Conservation (phyloP, 2,797 vertebrate species). For the Heteromormyrus szaboi region DNA sequence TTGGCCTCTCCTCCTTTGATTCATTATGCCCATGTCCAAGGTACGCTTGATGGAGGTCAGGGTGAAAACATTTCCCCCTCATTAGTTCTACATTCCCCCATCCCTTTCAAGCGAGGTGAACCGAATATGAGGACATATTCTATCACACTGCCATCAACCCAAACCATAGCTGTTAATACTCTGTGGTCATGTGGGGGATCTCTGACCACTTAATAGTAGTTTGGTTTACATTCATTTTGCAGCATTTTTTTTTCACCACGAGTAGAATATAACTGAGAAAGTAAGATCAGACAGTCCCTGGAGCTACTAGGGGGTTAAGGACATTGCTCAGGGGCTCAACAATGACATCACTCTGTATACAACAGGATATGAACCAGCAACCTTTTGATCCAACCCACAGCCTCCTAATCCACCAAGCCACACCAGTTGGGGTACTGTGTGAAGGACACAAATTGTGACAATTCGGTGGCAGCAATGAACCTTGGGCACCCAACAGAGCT, state of each 20-base stretch:
- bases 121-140: background rate
- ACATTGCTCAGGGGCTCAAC: background rate
- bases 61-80: background rate
- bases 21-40: background rate
- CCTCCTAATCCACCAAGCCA: background rate
- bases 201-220: background rate
- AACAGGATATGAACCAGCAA: background rate
- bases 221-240: background rate
- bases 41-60: background rate
- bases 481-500: background rate
- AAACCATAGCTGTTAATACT: background rate
- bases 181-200: background rate
- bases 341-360: background rate
- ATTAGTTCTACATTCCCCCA: background rate
- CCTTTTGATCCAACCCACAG: background rate
- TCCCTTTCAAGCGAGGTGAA: background rate
- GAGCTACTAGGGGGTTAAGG: background rate
- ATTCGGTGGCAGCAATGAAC: background rate
- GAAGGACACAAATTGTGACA: background rate
- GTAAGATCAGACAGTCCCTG: background rate
- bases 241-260: background rate
- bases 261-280: background rate
- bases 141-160: background rate
- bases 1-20: background rate
- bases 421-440: background rate